These are phyloP conservation scores for Lasioglossum morio DNA, from an alignment of 2,888 invertebrate genomes.

Conservation along the genomic window DNA sequence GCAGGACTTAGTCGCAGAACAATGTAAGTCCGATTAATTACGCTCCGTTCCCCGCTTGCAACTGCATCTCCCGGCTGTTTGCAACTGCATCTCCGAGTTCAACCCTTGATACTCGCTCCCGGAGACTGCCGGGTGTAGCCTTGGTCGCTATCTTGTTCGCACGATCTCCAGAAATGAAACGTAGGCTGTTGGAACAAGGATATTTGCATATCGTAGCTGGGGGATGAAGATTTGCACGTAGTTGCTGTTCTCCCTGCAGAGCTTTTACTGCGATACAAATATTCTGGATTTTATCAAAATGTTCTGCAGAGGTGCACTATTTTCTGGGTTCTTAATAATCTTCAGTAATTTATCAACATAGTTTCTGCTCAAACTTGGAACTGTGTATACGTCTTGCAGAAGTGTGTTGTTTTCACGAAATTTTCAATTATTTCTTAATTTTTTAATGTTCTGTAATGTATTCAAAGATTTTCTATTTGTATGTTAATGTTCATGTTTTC, in stretches of 20 bases:
- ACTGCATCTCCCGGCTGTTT: neutral
- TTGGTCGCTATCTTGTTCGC: neutral
- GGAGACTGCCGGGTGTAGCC: neutral
- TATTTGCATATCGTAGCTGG: neutral
- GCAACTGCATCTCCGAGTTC: neutral
- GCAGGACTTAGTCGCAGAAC: slow-evolving; percentile 12
- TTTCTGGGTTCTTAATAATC: neutral
- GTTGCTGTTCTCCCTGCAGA: neutral
- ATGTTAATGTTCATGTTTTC: neutral
- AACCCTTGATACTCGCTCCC: neutral
- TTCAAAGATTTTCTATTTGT: neutral
- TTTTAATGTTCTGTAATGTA: neutral
- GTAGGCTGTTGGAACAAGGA: neutral
- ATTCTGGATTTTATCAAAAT: too few species aligned
- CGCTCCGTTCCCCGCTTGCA: neutral
- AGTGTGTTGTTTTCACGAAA: neutral
- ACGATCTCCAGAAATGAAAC: neutral
- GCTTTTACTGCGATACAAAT: neutral
- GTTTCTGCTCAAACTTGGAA: neutral
- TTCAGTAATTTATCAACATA: neutral
- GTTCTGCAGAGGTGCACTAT: too few species aligned
- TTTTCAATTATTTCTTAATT: neutral
- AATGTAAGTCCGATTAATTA: slow-evolving; percentile 51
- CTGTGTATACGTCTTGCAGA: neutral
- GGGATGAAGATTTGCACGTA: neutral